phyloP scores from a whole-genome alignment of 2,797 vertebrate species.

The Streptopelia turtur region DNA sequence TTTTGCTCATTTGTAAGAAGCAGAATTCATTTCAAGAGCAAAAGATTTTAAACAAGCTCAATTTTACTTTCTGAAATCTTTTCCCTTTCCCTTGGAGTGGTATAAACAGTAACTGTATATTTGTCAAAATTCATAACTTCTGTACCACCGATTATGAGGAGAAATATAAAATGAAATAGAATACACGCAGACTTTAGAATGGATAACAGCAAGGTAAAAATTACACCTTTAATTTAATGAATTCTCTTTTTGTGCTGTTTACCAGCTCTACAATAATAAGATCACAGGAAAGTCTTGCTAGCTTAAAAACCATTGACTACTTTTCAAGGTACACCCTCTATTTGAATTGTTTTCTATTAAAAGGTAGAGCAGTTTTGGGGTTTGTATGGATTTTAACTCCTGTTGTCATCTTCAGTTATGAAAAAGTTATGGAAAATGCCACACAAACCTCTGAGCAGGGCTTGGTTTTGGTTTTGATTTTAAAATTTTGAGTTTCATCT shows the following conservation, averaged over 20 bases:
- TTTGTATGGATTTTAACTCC: neutral
- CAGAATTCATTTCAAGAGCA: neutral
- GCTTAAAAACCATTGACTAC: neutral
- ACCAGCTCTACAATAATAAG: neutral
- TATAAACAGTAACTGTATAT: neutral
- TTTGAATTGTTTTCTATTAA: neutral
- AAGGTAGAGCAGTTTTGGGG: neutral
- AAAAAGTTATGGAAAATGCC: neutral
- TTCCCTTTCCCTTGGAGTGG: neutral
- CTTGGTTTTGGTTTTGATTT: neutral
- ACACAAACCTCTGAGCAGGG: fast-evolving
- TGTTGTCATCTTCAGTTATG: neutral
- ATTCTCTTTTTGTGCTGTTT: neutral
- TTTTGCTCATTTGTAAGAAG: neutral
- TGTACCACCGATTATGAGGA: neutral
- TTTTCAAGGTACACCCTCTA: neutral
- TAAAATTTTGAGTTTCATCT: neutral
- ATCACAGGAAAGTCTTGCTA: neutral
- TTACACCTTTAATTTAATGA: neutral
- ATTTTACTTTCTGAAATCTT: conserved; percentile 38
- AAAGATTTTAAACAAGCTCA: conserved; percentile 44
- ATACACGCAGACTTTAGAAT: neutral
- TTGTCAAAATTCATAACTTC: conserved; percentile 12
- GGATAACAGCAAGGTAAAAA: neutral
- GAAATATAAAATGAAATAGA: neutral